phyloP scores from a whole-genome alignment of 2,797 vertebrate species.

The Rhodeus uyekii region DNA sequence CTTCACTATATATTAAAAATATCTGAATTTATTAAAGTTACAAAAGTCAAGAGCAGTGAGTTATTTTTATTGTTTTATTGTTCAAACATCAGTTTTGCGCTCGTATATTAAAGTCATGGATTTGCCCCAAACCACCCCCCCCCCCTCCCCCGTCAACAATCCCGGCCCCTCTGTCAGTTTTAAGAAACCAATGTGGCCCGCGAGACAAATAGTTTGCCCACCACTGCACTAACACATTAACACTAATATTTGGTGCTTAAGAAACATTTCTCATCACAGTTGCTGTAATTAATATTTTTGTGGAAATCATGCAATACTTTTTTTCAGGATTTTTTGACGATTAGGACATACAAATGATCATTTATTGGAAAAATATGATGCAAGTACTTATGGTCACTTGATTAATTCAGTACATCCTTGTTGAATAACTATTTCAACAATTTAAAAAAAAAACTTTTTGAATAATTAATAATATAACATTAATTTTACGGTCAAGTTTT shows the following conservation, averaged over 20 bases:
- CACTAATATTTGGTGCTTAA: not conserved
- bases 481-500: not conserved
- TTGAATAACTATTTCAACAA: not conserved
- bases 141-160: no score
- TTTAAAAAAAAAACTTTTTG: not conserved
- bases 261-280: not conserved
- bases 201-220: no score
- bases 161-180: no score
- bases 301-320: not conserved
- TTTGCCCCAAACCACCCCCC: no score
- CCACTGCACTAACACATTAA: no score
- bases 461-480: not conserved
- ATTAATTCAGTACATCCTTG: not conserved
- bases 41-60: no score
- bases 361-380: not conserved
- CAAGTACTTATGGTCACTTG: not conserved
- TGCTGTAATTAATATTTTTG: not conserved
- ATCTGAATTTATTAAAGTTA: no score
- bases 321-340: not conserved
- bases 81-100: no score
- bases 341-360: not conserved
- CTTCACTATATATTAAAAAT: no score
- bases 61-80: no score
- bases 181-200: no score
- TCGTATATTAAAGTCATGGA: no score